These are phyloP conservation scores for Diachrysia chrysitis DNA, from an alignment of 2,888 invertebrate species.

Conservation along the genomic window DNA sequence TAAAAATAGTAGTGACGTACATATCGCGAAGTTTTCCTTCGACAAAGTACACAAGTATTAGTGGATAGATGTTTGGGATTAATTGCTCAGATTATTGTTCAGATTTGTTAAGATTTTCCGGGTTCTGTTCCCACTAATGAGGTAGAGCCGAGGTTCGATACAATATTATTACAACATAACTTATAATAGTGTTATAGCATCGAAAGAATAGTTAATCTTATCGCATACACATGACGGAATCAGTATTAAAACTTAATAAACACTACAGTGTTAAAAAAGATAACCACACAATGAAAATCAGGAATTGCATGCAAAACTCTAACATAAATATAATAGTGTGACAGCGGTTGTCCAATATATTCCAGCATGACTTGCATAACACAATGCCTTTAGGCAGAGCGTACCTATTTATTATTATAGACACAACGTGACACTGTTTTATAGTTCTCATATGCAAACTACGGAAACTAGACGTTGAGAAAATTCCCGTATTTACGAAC, in stretches of 20 bases:
- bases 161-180: not conserved
- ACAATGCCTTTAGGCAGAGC: constrained; percentile 2
- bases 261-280: not conserved
- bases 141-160: not conserved
- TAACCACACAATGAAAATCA: not conserved
- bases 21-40: constrained; percentile 41
- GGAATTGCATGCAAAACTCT: not conserved
- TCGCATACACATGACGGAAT: not conserved
- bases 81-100: constrained; percentile 31
- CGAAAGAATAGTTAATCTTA: not conserved
- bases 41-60: constrained; percentile 23
- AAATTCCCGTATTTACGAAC: constrained; percentile 46
- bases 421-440: constrained; percentile 32
- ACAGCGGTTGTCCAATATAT: not conserved
- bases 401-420: constrained; percentile 12
- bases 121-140: constrained; percentile 16
- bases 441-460: constrained; percentile 44
- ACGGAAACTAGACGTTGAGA: constrained; percentile 38
- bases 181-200: not conserved
- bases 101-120: constrained; percentile 34
- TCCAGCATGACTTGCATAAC: not conserved
- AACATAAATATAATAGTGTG: constrained; percentile 3
- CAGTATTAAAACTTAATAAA: not conserved
- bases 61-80: constrained; percentile 34
- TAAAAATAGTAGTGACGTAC: constrained; percentile 44